phyloP scores from a whole-genome alignment of 2,797 vertebrate genomes.

The Liparis tanakae region DNA sequence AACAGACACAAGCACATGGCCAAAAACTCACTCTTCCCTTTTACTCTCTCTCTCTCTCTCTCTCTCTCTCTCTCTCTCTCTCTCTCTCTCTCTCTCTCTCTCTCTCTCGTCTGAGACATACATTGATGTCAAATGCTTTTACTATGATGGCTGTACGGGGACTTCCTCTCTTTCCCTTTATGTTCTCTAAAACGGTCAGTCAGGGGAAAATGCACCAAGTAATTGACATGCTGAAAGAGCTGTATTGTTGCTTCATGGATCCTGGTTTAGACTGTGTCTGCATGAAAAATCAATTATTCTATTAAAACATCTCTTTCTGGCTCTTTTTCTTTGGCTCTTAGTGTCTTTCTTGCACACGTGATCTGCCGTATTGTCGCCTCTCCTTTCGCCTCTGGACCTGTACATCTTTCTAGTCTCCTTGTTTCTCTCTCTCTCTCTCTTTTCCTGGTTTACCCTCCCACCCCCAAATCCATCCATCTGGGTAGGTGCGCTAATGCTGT shows the following conservation, averaged over 20 bases:
- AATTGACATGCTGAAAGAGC: conserved; percentile 39
- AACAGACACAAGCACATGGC: conserved; percentile 18
- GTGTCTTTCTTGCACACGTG: conserved; percentile 24
- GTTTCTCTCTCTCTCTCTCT: conserved; percentile 30
- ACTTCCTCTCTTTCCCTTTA: conserved; percentile 53
- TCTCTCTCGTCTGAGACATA: conserved; percentile 14
- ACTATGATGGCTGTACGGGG: conserved; percentile 35
- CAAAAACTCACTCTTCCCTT: conserved; percentile 46
- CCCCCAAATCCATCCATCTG: conserved; percentile 63
- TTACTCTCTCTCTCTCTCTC: conserved; percentile 17
- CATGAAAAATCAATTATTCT: conserved; percentile 33
- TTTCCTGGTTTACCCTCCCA: conserved; percentile 32
- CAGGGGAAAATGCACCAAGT: conserved; percentile 41
- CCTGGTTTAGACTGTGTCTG: conserved; percentile 29
- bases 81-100: neutral
- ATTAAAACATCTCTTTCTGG: neutral
- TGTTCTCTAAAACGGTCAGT: conserved; percentile 37
- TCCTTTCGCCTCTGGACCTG: conserved; percentile 30
- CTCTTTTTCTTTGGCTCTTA: conserved; percentile 3
- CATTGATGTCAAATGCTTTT: conserved; percentile 34
- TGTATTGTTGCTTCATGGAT: conserved; percentile 33
- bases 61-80: conserved; percentile 2
- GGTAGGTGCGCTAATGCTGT: conserved; percentile 71
- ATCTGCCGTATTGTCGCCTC: conserved; percentile 25
- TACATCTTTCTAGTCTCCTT: conserved; percentile 51